These are phyloP conservation scores for Eudemis profundana DNA, from an alignment of 2,888 invertebrate genomes.

Conservation along the genomic window DNA sequence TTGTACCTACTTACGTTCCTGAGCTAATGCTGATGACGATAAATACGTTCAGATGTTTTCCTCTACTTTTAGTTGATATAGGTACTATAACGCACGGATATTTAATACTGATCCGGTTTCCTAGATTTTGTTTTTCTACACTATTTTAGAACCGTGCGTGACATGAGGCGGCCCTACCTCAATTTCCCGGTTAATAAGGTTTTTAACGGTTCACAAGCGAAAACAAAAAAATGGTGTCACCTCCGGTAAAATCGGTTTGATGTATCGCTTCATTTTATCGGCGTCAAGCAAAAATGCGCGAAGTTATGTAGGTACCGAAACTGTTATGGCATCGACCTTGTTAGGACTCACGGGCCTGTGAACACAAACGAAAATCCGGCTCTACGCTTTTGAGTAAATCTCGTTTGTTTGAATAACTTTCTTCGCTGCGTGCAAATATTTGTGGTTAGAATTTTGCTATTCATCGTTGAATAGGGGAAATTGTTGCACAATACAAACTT, in stretches of 20 bases:
- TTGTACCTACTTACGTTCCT: too few relatives aligned
- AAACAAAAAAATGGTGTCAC: constrained; percentile 14
- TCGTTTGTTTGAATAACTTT: constrained; percentile 74
- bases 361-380: constrained; percentile 74
- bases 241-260: constrained; percentile 20
- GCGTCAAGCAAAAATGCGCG: constrained; percentile 37
- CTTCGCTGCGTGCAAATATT: constrained; percentile 56
- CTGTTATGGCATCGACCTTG: constrained; percentile 64
- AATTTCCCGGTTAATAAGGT: not conserved
- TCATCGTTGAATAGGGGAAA: not conserved
- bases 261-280: constrained; percentile 26
- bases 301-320: constrained; percentile 48
- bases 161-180: not conserved
- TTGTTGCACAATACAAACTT: not conserved
- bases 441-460: constrained; percentile 42
- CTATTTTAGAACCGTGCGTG: too few relatives aligned
- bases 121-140: too few relatives aligned
- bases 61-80: too few relatives aligned
- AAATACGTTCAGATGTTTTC: too few relatives aligned
- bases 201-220: constrained; percentile 12
- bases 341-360: constrained; percentile 56
- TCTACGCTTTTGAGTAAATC: constrained; percentile 52
- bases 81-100: not conserved
- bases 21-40: too few relatives aligned
- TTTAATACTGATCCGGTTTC: too few relatives aligned